Conservation (phyloP, 2,113 vertebrate genomes). For the Donacobius atricapilla region DNA sequence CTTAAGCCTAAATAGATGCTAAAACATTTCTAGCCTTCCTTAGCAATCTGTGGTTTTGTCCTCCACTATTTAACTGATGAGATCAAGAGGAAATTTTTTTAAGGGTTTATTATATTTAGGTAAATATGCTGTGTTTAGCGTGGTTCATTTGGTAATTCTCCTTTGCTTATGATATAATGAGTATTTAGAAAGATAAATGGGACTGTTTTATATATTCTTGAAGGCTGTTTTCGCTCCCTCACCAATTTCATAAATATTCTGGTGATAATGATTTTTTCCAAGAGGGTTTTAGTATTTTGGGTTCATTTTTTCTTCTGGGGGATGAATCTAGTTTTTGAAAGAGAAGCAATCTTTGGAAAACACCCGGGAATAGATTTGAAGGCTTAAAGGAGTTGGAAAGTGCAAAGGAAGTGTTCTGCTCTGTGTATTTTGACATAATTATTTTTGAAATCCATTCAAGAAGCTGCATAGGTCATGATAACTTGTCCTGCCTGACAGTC, state of each 20-base stretch:
- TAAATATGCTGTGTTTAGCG: not conserved
- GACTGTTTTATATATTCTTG: not conserved
- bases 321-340: not conserved
- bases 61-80: not conserved
- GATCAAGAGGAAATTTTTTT: not conserved
- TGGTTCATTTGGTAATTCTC: not conserved
- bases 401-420: not conserved
- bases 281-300: not conserved
- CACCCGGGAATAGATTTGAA: not conserved
- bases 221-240: not conserved
- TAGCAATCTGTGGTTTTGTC: not conserved
- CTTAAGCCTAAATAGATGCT: not conserved
- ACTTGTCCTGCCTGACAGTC: not conserved
- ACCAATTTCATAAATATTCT: not conserved
- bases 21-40: not conserved
- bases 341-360: not conserved
- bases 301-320: not conserved
- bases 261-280: not conserved
- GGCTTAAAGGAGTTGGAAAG: not conserved
- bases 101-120: not conserved
- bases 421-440: not conserved
- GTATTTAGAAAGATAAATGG: not conserved
- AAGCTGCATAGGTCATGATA: not conserved
- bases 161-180: not conserved
- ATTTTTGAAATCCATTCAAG: conserved; percentile 8